Evolutionary conservation across 1,140 invertebrate species (phyloP), one percentile per base, ranked within the genome.

Genomic region (Drosophila littoralis): DNA sequence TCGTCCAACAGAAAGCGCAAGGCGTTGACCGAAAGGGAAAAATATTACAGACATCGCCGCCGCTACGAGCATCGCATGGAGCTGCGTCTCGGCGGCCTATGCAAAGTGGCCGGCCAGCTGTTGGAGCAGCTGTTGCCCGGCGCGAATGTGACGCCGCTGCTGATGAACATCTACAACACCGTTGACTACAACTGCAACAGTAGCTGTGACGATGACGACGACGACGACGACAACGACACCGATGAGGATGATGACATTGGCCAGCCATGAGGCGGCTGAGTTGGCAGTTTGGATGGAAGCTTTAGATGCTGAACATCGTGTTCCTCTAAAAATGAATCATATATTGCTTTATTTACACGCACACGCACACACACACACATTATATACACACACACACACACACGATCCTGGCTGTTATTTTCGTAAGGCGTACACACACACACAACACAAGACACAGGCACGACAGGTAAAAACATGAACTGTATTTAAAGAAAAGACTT

Each of bases 31-130:
- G 84, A 77, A 36, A 81, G 57, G 42, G 76, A 86, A 0, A 88
- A 86, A 40, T 88, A 86, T 60, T 86, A 88, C 57, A 81, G 84
- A 10, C 91, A 92, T 52, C 85, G 91, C 7, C 75, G 91, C 6
- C 79, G 64, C 42, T 92, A 74, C 36, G 83, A 91, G 55, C 75
- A 79, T 43, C 81, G 90, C 28, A 75, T 86, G 72, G 91, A 92
- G 59, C 57, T 70, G 50, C 91, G 88, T 7, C 65, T 91, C 0
- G 81, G 76, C 48, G 74, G 66, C 6, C 17, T 92, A 12, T 77
- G 85, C 28, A 75, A 73, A 0, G 83, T 91, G 6, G 74, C 84
- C n/a, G 81, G 84, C 0, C 73, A 75, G n/a, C 36, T 91, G 0
- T n/a, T 91, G n/a, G 74, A 77, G 36, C 66, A 76, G 1, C 42